Evolutionary conservation across 2,888 invertebrate species (phyloP).

Genomic region (Drosophila formosana): DNA sequence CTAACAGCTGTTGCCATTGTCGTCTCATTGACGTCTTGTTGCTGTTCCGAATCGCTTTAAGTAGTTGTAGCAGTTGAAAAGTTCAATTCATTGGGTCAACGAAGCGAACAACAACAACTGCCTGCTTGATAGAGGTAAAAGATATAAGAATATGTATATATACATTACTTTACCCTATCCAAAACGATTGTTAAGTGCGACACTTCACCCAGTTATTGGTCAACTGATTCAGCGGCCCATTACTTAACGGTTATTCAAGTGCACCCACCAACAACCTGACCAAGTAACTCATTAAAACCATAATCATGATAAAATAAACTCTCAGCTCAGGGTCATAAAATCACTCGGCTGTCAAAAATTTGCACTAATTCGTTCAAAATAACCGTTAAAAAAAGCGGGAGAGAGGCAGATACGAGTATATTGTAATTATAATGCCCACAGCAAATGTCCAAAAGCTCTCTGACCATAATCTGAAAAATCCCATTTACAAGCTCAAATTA

Average conservation of each 20-base stretch:
- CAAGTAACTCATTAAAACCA: constrained; percentile 32
- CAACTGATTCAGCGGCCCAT: constrained; percentile 19
- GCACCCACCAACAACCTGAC: constrained; percentile 44
- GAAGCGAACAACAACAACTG: background rate
- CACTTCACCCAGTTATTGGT: constrained; percentile 22
- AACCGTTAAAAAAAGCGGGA: constrained; percentile 67
- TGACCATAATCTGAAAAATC: constrained; percentile 61
- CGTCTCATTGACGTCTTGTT: constrained; percentile 52
- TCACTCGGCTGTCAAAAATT: constrained; percentile 74
- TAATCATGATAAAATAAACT: constrained; percentile 19
- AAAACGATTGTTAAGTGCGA: constrained; percentile 4
- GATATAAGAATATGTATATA: background rate
- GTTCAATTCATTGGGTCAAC: constrained; percentile 59
- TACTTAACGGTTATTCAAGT: constrained; percentile 48
- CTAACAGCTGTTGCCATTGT: constrained; percentile 53
- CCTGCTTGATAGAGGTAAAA: background rate
- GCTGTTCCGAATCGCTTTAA: constrained; percentile 29
- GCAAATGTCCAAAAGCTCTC: constrained; percentile 28
- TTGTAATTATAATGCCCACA: constrained; percentile 70
- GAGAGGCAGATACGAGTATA: background rate
- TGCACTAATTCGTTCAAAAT: constrained; percentile 74
- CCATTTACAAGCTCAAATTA: constrained; percentile 72
- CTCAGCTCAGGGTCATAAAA: constrained; percentile 62
- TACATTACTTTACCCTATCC: background rate
- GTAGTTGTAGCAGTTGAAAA: constrained; percentile 63